phyloP scores from a whole-genome alignment of 2,888 invertebrate genomes.

The Phaonia tiefii region DNA sequence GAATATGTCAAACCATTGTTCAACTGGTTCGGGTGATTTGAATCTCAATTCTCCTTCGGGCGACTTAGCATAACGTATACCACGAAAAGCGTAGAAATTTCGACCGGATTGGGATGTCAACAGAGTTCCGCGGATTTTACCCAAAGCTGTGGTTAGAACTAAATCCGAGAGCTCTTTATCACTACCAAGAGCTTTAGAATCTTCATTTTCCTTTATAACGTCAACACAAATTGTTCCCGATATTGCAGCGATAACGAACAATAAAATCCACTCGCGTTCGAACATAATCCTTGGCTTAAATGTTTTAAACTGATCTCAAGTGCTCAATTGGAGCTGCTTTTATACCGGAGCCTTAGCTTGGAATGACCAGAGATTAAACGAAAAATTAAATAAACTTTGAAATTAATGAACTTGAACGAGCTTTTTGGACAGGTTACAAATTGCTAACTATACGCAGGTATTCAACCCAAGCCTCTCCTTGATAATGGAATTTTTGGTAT shows the following conservation, averaged over 20 bases:
- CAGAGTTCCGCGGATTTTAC: slow-evolving; percentile 78
- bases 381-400: slow-evolving; percentile 40
- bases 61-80: slow-evolving; percentile 79
- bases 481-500: too few relatives aligned
- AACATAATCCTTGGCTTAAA: slow-evolving; percentile 57
- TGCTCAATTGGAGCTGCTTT: slow-evolving; percentile 46
- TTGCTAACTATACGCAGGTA: too few relatives aligned
- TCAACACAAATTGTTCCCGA: too few relatives aligned
- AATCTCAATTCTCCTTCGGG: slow-evolving; percentile 77
- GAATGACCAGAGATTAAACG: background rate
- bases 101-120: slow-evolving; percentile 76
- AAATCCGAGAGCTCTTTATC: slow-evolving; percentile 78
- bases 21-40: slow-evolving; percentile 81
- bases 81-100: slow-evolving; percentile 80
- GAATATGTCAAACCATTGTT: slow-evolving; percentile 81
- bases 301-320: slow-evolving; percentile 60
- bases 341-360: slow-evolving; percentile 50
- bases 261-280: slow-evolving; percentile 46
- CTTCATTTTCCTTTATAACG: slow-evolving; percentile 50
- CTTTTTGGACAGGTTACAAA: slow-evolving; percentile 21
- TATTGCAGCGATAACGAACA: slow-evolving; percentile 23
- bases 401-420: slow-evolving; percentile 51
- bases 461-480: too few relatives aligned
- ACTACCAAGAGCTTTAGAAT: slow-evolving; percentile 70
- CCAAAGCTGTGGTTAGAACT: slow-evolving; percentile 77